These are phyloP conservation scores for Malachius bipustulatus DNA, from an alignment of 2,888 invertebrate species.

Conservation along the genomic window DNA sequence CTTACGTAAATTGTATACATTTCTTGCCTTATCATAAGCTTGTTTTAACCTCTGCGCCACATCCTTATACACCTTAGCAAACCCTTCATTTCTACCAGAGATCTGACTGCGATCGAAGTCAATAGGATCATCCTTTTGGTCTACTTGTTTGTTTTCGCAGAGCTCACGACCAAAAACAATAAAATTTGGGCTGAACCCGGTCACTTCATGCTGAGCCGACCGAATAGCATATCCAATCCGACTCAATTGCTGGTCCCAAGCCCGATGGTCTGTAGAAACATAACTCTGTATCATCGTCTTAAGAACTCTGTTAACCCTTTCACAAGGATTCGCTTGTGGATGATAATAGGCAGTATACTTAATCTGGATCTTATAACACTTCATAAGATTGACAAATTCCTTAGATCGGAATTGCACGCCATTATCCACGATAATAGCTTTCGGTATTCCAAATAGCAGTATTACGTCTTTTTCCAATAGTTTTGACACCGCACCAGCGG, in stretches of 20 bases:
- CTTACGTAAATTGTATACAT: not conserved
- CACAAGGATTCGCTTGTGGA: constrained; percentile 1
- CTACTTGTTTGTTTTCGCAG: not conserved
- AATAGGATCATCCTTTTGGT: too few relatives aligned
- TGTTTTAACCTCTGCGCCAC: too few relatives aligned
- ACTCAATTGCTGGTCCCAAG: not conserved
- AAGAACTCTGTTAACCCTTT: too few relatives aligned
- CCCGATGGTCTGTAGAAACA: constrained; percentile 4
- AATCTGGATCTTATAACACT: not conserved
- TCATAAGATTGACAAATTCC: not conserved
- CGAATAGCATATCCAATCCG: not conserved
- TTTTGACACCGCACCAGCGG: not conserved
- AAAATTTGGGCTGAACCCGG: not conserved
- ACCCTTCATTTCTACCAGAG: constrained; percentile 1
- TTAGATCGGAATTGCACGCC: constrained; percentile 5
- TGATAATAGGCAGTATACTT: constrained; percentile 6
- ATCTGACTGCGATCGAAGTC: not conserved
- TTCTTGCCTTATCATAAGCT: constrained; percentile 2
- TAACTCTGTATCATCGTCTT: constrained; percentile 3
- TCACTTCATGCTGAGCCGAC: not conserved
- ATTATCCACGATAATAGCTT: constrained; percentile 5
- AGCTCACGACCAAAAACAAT: constrained; percentile 5
- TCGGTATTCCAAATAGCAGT: constrained; percentile 4
- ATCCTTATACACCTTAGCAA: constrained; percentile 3
- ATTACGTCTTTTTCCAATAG: constrained; percentile 3